phyloP scores from a whole-genome alignment of 2,888 invertebrate species.

The Lottia gigantea region DNA sequence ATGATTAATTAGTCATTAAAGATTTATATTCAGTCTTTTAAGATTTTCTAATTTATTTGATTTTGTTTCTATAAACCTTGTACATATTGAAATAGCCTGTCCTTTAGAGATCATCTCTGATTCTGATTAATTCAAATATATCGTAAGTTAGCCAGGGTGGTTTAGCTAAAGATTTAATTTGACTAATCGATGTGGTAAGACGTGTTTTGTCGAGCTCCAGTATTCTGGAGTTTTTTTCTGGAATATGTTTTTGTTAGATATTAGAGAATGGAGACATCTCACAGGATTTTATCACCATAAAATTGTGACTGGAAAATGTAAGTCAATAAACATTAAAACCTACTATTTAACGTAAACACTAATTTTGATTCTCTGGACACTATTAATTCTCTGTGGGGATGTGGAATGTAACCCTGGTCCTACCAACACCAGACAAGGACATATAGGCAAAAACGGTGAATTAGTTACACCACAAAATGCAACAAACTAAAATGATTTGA shows the following conservation, averaged over 20 bases:
- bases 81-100: too few species aligned
- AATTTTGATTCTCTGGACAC: neutral
- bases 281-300: neutral
- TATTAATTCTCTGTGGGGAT: neutral
- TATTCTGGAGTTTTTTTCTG: too few species aligned
- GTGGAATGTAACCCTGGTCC: neutral
- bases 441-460: neutral
- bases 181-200: too few species aligned
- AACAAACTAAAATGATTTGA: neutral
- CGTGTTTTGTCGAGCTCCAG: too few species aligned
- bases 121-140: too few species aligned
- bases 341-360: neutral
- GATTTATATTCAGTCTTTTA: too few species aligned
- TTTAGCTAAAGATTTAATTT: too few species aligned
- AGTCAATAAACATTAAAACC: neutral
- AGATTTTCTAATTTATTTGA: too few species aligned
- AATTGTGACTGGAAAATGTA: neutral
- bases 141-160: too few species aligned
- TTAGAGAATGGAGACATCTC: neutral
- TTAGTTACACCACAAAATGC: neutral
- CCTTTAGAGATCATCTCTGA: too few species aligned
- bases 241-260: neutral
- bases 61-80: too few species aligned
- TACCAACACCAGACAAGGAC: neutral
- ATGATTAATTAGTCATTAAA: too few species aligned